A percentile compares a stretch with the other conserved stretches of the same genome.
phyloP scores from a whole-genome alignment of 2,888 invertebrate genomes.

The Lycaena phlaeas region DNA sequence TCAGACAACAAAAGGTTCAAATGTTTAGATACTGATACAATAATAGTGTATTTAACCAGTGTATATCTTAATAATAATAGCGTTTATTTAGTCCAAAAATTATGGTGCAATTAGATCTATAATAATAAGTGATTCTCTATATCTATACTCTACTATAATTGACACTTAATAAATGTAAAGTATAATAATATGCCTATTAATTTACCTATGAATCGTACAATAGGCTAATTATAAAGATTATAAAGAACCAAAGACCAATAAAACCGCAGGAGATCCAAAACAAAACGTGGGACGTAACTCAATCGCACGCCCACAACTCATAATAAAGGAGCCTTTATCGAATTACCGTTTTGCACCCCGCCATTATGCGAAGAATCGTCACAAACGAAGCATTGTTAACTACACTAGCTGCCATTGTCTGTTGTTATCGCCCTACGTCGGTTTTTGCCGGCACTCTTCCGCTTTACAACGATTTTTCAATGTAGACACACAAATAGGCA shows the following conservation, averaged over 20 bases:
- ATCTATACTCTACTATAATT: no score
- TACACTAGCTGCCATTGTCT: conserved; percentile 66
- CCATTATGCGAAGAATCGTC: conserved; percentile 67
- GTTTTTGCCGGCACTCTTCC: conserved; percentile 65
- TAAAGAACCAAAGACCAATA: conserved; percentile 17
- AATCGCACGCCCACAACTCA: conserved; percentile 62
- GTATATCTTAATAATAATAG: no score
- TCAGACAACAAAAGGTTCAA: no score
- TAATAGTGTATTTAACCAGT: no score
- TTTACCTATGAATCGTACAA: background rate
- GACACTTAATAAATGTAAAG: no score
- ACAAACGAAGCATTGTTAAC: conserved; percentile 69
- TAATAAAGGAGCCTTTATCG: conserved; percentile 64
- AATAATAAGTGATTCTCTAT: no score
- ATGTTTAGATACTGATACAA: no score
- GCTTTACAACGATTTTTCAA: conserved; percentile 36
- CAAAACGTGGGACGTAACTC: conserved; percentile 45
- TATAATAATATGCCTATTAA: no score
- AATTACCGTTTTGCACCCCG: conserved; percentile 63
- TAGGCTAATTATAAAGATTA: conserved; percentile 17
- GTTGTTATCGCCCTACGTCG: conserved; percentile 60
- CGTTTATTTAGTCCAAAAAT: no score
- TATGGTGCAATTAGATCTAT: no score
- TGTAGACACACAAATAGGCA: conserved; percentile 36
- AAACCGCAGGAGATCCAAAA: conserved; percentile 39